These are phyloP conservation scores for Sinhomidia bicolor DNA, from an alignment of 2,888 invertebrate genomes.

Conservation along the genomic window DNA sequence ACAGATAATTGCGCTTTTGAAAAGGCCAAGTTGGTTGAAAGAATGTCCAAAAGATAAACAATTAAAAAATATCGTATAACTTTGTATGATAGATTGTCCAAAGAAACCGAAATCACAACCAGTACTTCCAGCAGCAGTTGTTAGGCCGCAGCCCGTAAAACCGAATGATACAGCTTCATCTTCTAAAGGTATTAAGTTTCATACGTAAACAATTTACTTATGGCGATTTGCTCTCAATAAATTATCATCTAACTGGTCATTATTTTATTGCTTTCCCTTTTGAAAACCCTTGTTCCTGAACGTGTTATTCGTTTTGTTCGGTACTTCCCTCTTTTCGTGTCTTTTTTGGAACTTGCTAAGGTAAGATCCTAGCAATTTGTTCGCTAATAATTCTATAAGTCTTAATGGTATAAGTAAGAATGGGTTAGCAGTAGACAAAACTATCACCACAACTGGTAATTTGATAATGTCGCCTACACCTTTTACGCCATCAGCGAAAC, in stretches of 20 bases:
- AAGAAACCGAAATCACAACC: constrained; percentile 48
- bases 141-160: constrained; percentile 46
- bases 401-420: constrained; percentile 41
- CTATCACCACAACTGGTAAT: constrained; percentile 25
- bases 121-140: background rate
- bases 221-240: no score
- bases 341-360: constrained; percentile 68
- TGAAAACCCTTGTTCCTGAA: background rate
- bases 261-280: constrained; percentile 29
- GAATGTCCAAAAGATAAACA: no score
- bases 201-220: background rate
- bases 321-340: background rate
- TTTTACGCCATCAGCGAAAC: background rate
- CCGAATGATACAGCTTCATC: background rate
- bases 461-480: constrained; percentile 16
- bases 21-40: no score
- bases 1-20: no score
- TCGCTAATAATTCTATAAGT: background rate
- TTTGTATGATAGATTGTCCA: constrained; percentile 11
- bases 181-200: constrained; percentile 56
- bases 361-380: constrained; percentile 67
- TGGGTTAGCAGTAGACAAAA: constrained; percentile 59
- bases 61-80: no score
- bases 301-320: background rate
- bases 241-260: constrained; percentile 7